Base-by-base conservation (phyloP, 2,888 invertebrate species). In the Drosophila cracens region DNA sequence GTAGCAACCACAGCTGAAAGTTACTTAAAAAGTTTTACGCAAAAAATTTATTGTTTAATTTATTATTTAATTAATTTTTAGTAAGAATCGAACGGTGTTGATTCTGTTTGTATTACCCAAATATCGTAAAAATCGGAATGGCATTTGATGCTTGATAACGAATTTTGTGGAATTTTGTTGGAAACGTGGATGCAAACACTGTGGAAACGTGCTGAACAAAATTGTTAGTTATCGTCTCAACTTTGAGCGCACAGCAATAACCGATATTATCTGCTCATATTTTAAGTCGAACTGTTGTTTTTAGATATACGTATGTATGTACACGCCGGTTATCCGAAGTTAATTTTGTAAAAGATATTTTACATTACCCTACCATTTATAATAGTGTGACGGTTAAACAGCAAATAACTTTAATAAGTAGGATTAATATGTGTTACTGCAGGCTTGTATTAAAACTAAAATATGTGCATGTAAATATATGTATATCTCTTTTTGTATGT, bases 301-400 rank as follows among this genome's bases (percentile, higher is more conserved):
- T 51, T n/a, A n/a, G n/a, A 51, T 31, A 31, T n/a, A 51, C 6
- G 13, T n/a, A 31, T 51, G 31, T 51, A n/a, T 51, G 51, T 31
- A 51, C 16, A 7, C 51, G 13, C 51, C 51, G 51, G 51, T n/a
- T 31, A 51, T 31, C 11, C n/a, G 13, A 31, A 31, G 31, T n/a
- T 51, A 1, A 27, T 51, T 51, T 51, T 31, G 2, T 21, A 21
- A 21, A 21, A 21, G 4, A 16, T 46, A 21, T 46, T 46, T 46
- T 21, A 21, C 7, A 21, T 21, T 21, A 21, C 13, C 21, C 7
- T 46, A 4, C 21, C 0, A 7, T 25, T 16, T 21, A 46, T 8
- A 25, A 46, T 25, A 25, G 46, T 16, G 21, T 25, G 16, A 8
- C 46, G 7, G 7, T 25, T 46, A 46, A 25, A 16, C 21, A 46